A percentile compares a stretch with the other conserved stretches of the same genome.
These are phyloP conservation scores for Pristionchus fissidentatus DNA, from an alignment of 2,888 invertebrate species.

Conservation along the genomic window DNA sequence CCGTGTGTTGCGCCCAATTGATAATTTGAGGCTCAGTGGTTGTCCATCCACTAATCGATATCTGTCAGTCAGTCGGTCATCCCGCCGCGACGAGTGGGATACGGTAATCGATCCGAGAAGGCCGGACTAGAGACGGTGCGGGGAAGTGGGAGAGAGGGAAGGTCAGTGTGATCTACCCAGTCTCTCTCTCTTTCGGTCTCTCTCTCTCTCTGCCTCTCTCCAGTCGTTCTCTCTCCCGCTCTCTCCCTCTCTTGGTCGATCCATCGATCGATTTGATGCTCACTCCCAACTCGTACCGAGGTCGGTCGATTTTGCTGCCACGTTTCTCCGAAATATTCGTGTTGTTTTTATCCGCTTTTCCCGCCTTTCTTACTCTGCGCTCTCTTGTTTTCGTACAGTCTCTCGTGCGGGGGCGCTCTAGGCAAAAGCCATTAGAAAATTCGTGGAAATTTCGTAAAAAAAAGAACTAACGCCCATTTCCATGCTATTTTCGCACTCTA, in stretches of 20 bases:
- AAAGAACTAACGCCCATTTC: not conserved
- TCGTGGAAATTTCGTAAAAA: too few species aligned
- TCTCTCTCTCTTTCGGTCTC: not conserved
- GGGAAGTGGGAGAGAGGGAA: constrained; percentile 1
- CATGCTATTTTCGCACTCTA: not conserved
- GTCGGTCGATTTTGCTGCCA: not conserved
- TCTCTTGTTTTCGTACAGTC: too few species aligned
- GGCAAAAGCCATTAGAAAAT: too few species aligned
- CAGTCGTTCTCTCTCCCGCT: not conserved
- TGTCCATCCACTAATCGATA: not conserved
- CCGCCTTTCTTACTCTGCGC: not conserved
- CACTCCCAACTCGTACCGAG: constrained; percentile 39
- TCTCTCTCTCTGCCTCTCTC: not conserved
- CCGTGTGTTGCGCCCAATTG: not conserved
- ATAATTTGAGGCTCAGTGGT: not conserved
- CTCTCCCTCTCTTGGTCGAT: not conserved
- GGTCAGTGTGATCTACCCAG: constrained; percentile 9
- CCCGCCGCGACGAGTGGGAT: constrained; percentile 21
- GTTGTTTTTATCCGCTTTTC: not conserved
- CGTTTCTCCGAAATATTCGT: not conserved
- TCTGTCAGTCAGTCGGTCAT: not conserved
- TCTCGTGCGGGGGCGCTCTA: too few species aligned
- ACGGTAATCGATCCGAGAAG: constrained; percentile 23
- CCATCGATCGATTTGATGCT: constrained; percentile 15
- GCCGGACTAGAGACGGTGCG: constrained; percentile 4